Percentiles rank a stretch among this genome's conserved stretches.
These are phyloP conservation scores for Beris chalybata DNA, from an alignment of 2,888 invertebrate genomes.

Conservation along the genomic window DNA sequence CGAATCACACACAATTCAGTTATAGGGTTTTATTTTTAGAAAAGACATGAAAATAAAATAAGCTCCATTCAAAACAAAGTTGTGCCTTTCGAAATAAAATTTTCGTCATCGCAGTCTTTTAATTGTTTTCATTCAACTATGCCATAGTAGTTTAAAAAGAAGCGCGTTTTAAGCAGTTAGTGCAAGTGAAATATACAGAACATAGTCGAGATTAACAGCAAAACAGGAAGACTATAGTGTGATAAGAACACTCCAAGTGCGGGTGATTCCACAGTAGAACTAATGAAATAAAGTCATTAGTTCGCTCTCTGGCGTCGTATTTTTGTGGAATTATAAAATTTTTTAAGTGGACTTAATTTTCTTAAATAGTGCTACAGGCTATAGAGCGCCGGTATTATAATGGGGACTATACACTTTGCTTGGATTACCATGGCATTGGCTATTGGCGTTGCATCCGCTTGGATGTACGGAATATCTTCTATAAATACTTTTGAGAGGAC, in stretches of 20 bases:
- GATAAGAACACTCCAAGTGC: constrained; percentile 18
- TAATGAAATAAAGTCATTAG: neutral
- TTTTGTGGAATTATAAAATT: neutral
- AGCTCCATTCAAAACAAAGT: too few relatives aligned
- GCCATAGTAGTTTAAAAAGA: too few relatives aligned
- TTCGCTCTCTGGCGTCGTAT: neutral
- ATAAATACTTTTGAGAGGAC: constrained; percentile 40
- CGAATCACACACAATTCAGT: too few relatives aligned
- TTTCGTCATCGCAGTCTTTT: too few relatives aligned
- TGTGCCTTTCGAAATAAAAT: too few relatives aligned
- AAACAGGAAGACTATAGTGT: neutral
- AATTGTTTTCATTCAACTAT: too few relatives aligned
- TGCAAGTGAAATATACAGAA: too few relatives aligned
- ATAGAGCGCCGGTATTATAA: constrained; percentile 21
- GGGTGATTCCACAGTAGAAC: neutral
- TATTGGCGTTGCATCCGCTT: constrained; percentile 24
- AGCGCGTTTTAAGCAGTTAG: too few relatives aligned
- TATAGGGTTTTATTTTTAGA: too few relatives aligned
- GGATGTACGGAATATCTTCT: constrained; percentile 41
- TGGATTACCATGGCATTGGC: constrained; percentile 9
- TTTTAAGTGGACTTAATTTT: neutral
- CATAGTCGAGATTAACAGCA: too few relatives aligned
- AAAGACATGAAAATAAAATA: too few relatives aligned
- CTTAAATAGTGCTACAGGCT: constrained; percentile 5
- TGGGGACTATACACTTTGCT: neutral